These are phyloP conservation scores for Podilymbus podiceps DNA, from an alignment of 2,113 vertebrate genomes.

Conservation along the genomic window DNA sequence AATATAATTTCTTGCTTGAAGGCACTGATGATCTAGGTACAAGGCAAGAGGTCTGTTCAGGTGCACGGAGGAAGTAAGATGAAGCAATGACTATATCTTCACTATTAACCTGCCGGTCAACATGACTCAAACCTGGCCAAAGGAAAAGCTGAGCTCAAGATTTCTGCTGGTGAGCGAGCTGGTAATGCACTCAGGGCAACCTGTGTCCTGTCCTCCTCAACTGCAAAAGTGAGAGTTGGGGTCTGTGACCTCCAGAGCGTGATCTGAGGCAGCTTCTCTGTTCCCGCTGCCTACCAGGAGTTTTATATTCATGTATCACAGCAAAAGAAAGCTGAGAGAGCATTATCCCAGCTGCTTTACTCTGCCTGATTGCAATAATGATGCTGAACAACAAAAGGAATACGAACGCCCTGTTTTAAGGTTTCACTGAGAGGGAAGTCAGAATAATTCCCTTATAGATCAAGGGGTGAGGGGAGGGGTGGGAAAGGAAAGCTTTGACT, in stretches of 20 bases:
- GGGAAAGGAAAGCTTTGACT: not conserved
- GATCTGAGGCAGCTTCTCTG: not conserved
- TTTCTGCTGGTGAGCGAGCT: not conserved
- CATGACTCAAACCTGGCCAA: not conserved
- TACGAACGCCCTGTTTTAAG: not conserved
- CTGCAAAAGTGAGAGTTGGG: not conserved
- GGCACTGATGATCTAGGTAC: not conserved
- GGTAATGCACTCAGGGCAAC: not conserved
- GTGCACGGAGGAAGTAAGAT: not conserved
- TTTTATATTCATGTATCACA: not conserved
- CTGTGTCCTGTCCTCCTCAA: not conserved
- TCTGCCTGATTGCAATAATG: not conserved
- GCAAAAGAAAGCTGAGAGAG: not conserved
- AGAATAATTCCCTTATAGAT: not conserved
- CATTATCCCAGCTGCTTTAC: not conserved
- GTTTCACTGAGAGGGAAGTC: not conserved
- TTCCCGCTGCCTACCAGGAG: not conserved
- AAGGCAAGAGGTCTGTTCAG: not conserved
- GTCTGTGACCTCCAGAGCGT: not conserved
- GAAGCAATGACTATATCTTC: not conserved
- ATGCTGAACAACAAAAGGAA: not conserved
- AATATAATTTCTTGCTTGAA: not conserved
- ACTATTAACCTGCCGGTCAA: not conserved
- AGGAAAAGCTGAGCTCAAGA: not conserved
- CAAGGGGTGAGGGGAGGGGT: not conserved